Evolutionary conservation across 2,888 invertebrate genomes (phyloP).

Genomic region (Amphipyra berbera): DNA sequence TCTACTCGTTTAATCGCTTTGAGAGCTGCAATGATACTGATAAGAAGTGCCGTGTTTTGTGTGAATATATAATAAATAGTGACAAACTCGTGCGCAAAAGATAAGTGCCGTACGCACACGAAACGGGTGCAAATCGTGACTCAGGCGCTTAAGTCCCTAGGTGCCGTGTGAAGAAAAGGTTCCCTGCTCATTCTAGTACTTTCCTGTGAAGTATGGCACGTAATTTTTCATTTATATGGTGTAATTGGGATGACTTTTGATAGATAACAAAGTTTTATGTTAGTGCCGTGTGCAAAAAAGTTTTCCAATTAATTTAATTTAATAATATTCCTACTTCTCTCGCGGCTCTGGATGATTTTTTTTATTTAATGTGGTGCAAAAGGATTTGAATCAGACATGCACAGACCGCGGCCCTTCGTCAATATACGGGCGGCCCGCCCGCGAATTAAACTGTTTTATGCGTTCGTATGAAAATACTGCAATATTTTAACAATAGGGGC

Average conservation of each 20-base stretch:
- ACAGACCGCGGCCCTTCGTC: no score
- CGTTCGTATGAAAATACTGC: no score
- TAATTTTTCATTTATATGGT: neutral
- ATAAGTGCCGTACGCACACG: conserved; percentile 36
- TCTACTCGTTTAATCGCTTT: conserved; percentile 7
- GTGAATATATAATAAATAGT: conserved; percentile 27
- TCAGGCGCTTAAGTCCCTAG: conserved; percentile 4
- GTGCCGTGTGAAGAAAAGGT: conserved; percentile 46
- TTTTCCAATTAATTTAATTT: neutral
- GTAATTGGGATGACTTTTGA: neutral
- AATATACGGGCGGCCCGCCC: no score
- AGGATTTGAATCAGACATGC: neutral
- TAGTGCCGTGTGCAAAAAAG: neutral
- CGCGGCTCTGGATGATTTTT: neutral
- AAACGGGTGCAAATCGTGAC: conserved; percentile 51
- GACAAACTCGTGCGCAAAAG: conserved; percentile 49
- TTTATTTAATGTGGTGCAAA: neutral
- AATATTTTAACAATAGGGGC: no score
- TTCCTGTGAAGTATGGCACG: neutral
- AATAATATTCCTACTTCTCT: conserved; percentile 9
- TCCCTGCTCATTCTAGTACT: conserved; percentile 4
- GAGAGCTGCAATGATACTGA: conserved; percentile 29
- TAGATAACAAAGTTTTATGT: neutral
- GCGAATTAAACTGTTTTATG: no score
- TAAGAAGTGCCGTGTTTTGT: conserved; percentile 8